Evolutionary conservation across 2,888 invertebrate genomes (phyloP), one percentile per base, ranked within the genome.

Genomic region (Chloroclysta siterata): DNA sequence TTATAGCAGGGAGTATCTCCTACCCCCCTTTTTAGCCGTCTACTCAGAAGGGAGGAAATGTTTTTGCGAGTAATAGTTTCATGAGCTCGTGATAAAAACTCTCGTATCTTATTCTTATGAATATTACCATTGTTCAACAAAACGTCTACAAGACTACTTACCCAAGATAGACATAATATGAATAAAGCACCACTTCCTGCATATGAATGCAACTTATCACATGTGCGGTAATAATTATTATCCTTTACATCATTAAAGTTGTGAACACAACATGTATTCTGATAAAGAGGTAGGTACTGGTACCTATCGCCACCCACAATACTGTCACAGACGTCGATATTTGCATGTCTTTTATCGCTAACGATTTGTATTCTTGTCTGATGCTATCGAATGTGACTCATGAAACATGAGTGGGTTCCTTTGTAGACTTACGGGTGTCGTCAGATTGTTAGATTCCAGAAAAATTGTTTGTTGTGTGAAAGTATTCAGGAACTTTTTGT

Each of bases 351-450:
- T 71, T 61, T 66, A 65, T 70, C 73, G 72, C 73, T 78, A 79
- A 79, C 71, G 74, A 79, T 77, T 77, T 78, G 75, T 73, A 55
- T 74, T 78, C 76, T 75, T 75, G 74, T 75, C 71, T 74, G 53
- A 41, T 60, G 46, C 51, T 53, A 60, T 65, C 57, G 42, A 53
- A 63, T 63, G 57, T 57, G 62, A 53, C 57, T 56, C 53, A 48
- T 56, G 47, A 57, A 62, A 63, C 29, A 57, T 48, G 47, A 55
- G 55, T 52, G 51, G 51, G 48, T 64, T 55, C 52, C 44, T 58
- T 63, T 63, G 58, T 47, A 42, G 59, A 55, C 47, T 54, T 55
- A 59, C 53, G 48, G 53, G 48, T 57, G 63, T 42, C 41, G 17
- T 13, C 46, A 48, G 28, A 44, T 59, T 66, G 54, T 52, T 22